Conservation (phyloP, 2,888 invertebrate genomes). For the Auanema freiburgensis region DNA sequence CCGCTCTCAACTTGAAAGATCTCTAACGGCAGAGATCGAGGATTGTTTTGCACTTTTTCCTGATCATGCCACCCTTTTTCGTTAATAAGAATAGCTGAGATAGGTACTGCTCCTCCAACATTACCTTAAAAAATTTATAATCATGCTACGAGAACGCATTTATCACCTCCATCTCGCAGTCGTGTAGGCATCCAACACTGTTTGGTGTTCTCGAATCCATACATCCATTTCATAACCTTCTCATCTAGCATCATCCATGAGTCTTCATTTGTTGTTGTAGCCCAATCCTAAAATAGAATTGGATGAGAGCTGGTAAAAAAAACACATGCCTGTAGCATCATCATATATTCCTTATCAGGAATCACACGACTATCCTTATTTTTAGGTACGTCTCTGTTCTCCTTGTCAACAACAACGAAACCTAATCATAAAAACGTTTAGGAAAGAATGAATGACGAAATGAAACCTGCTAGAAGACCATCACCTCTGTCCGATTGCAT, state of each 20-base stretch:
- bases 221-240: slow-evolving; percentile 60
- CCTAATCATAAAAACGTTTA: slow-evolving; percentile 15
- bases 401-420: slow-evolving; percentile 38
- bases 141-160: not conserved
- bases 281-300: slow-evolving; percentile 49
- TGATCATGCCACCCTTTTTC: slow-evolving; percentile 59
- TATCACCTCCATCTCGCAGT: slow-evolving; percentile 49
- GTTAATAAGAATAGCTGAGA: slow-evolving; percentile 56
- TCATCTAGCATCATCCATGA: slow-evolving; percentile 49
- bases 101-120: slow-evolving; percentile 56
- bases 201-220: slow-evolving; percentile 49
- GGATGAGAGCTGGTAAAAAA: not conserved
- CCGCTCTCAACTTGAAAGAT: no score
- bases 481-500: slow-evolving; percentile 57
- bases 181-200: slow-evolving; percentile 59
- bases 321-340: slow-evolving; percentile 48
- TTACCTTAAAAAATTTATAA: slow-evolving; percentile 28
- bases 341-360: slow-evolving; percentile 48
- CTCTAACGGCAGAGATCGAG: slow-evolving; percentile 16
- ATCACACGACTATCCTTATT: slow-evolving; percentile 24
- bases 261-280: slow-evolving; percentile 38
- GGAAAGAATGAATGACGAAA: not conserved
- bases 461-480: slow-evolving; percentile 51
- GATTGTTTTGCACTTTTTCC: slow-evolving; percentile 36
- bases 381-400: slow-evolving; percentile 28